phyloP scores from a whole-genome alignment of 2,797 vertebrate species.

The Peromyscus attwateri region DNA sequence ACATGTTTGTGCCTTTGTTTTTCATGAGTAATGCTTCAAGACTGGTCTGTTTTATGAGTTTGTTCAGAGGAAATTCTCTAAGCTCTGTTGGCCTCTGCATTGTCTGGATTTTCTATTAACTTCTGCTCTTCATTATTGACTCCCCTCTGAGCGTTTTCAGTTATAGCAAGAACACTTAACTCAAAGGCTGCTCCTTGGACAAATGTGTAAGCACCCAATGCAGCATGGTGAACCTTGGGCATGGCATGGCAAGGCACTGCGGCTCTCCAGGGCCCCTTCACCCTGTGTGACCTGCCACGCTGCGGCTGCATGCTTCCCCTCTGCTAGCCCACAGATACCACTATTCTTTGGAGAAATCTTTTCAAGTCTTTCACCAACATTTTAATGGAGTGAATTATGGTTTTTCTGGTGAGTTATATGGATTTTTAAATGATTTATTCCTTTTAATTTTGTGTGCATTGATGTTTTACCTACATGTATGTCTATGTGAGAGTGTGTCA shows the following conservation, averaged over 20 bases:
- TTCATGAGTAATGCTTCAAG: not conserved
- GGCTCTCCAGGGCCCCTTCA: not conserved
- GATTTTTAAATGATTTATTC: not conserved
- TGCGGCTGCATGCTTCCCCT: not conserved
- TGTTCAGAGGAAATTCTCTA: not conserved
- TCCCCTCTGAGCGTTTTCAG: not conserved
- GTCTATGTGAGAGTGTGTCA: not conserved
- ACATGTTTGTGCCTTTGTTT: not conserved
- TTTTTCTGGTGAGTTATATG: not conserved
- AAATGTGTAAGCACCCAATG: not conserved
- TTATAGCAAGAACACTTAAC: not conserved
- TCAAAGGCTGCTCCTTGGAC: not conserved
- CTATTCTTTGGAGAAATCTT: not conserved
- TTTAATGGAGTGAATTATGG: not conserved
- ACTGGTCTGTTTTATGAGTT: not conserved
- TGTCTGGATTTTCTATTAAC: not conserved
- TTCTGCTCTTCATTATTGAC: not conserved
- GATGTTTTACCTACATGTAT: not conserved
- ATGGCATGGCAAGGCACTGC: rapidly evolving
- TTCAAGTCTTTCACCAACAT: not conserved
- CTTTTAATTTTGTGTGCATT: not conserved
- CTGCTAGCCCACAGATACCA: not conserved
- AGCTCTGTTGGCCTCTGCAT: not conserved
- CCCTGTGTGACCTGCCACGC: no score
- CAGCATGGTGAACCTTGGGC: not conserved